A percentile compares a stretch with the other conserved stretches of the same genome.
Evolutionary conservation across 2,797 vertebrate species (phyloP).

Genomic region (Megalops cyprinoides): DNA sequence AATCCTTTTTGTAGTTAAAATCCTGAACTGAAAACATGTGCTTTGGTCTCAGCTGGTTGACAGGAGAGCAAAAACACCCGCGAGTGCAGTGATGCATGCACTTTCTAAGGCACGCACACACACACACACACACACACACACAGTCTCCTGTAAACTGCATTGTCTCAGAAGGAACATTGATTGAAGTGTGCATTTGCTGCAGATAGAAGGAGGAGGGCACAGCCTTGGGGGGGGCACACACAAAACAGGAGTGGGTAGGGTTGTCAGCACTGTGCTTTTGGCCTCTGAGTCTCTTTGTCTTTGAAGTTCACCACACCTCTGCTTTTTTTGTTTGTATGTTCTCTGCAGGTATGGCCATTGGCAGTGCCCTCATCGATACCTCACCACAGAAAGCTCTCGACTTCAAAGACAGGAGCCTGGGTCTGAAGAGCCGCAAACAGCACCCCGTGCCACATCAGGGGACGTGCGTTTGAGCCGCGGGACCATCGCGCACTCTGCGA

Average conservation of each 20-base stretch:
- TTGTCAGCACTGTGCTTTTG: slow-evolving; percentile 25
- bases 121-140: background rate
- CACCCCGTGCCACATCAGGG: slow-evolving; percentile 94
- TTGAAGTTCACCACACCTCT: slow-evolving; percentile 27
- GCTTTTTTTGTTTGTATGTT: slow-evolving; percentile 51
- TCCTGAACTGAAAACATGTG: background rate
- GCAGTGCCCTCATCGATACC: slow-evolving; percentile 94
- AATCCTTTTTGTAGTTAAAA: no score
- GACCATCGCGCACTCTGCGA: slow-evolving; percentile 28
- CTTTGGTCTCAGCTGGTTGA: background rate
- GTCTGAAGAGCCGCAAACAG: slow-evolving; percentile 90
- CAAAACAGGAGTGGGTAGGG: background rate
- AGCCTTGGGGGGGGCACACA: no score
- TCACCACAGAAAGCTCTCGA: slow-evolving; percentile 94
- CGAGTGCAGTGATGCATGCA: no score
- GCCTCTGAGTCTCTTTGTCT: background rate
- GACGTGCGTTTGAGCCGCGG: slow-evolving; percentile 89
- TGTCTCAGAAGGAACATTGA: background rate
- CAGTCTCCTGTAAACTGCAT: background rate
- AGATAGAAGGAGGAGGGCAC: no score
- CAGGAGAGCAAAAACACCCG: no score
- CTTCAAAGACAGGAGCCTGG: slow-evolving; percentile 92
- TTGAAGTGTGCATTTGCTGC: no score
- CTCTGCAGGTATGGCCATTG: slow-evolving; percentile 87
- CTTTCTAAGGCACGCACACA: background rate